phyloP scores from a whole-genome alignment of 2,797 vertebrate genomes.

The Allenopithecus nigroviridis region DNA sequence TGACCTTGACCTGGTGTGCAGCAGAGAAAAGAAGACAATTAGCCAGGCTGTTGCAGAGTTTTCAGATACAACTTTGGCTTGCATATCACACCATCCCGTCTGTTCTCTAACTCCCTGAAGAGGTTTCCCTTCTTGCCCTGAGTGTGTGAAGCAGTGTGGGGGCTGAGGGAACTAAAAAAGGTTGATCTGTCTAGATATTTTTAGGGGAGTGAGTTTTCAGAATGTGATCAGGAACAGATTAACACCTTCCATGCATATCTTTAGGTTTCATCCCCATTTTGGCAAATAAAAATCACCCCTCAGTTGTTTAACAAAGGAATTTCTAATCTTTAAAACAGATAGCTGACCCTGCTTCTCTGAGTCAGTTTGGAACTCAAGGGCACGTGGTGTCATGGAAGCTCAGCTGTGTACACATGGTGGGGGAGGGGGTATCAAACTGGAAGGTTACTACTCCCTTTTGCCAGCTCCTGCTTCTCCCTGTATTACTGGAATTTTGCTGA shows the following conservation, averaged over 20 bases:
- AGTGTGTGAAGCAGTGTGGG: background rate
- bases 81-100: too few species aligned
- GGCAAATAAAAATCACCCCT: slow-evolving; percentile 57
- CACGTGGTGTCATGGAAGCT: slow-evolving; percentile 57
- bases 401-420: slow-evolving; percentile 71
- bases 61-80: background rate
- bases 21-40: background rate
- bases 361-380: slow-evolving; percentile 73
- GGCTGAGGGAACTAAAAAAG: background rate
- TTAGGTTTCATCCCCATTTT: background rate
- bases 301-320: slow-evolving; percentile 10
- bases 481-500: slow-evolving; percentile 31
- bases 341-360: slow-evolving; percentile 65
- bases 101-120: background rate
- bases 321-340: slow-evolving; percentile 62
- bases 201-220: background rate
- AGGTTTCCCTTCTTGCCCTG: background rate
- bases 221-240: slow-evolving; percentile 32
- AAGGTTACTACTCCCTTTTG: slow-evolving; percentile 10
- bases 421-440: slow-evolving; percentile 45
- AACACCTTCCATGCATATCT: background rate
- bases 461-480: slow-evolving; percentile 29
- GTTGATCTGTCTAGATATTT: background rate
- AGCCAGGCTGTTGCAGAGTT: background rate
- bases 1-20: background rate